Conservation (phyloP, 2,797 vertebrate species). For the Lacerta viridis region DNA sequence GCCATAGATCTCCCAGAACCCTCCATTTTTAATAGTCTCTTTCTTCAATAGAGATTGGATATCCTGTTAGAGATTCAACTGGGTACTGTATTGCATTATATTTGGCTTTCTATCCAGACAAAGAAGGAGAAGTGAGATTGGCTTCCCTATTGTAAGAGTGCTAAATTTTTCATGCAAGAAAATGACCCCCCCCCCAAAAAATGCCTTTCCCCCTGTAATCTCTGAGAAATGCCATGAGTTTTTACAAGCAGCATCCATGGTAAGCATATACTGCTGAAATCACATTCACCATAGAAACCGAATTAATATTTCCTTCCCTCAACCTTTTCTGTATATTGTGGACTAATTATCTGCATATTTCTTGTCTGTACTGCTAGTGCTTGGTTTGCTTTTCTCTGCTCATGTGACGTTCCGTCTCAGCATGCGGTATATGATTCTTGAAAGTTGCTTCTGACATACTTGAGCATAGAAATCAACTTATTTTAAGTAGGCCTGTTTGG, state of each 20-base stretch:
- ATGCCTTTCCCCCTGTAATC: background rate
- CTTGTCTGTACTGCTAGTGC: background rate
- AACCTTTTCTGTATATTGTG: background rate
- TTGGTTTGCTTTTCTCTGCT: background rate
- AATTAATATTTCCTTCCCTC: background rate
- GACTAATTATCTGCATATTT: background rate
- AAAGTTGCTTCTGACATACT: background rate
- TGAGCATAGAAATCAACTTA: background rate
- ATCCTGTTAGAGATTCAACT: background rate
- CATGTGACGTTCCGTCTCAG: background rate
- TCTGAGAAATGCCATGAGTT: background rate
- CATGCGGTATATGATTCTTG: background rate
- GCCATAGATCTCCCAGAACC: too few relatives aligned
- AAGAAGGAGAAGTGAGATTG: background rate
- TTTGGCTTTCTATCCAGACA: background rate
- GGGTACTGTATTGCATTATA: background rate
- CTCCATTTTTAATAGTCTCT: background rate
- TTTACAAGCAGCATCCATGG: background rate
- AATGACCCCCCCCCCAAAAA: background rate
- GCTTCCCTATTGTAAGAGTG: background rate
- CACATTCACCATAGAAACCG: background rate
- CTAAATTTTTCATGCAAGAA: background rate
- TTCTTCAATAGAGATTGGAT: background rate
- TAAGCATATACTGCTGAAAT: background rate
- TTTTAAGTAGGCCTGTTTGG: background rate